phyloP scores from a whole-genome alignment of 1,140 invertebrate genomes.

The Brachionus plicatilis region DNA sequence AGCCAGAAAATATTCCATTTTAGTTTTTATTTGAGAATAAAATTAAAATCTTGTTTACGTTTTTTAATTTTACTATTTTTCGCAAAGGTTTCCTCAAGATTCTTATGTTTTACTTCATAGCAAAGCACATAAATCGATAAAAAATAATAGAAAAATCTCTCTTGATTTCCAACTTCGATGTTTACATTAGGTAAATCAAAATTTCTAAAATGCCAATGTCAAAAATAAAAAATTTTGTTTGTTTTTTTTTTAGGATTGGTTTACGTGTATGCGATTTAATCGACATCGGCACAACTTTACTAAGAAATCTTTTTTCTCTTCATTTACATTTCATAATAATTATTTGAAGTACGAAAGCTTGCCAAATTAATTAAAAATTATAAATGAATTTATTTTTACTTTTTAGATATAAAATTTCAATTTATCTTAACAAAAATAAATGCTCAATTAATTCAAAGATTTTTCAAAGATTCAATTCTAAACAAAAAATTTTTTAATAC shows the following conservation, averaged over 20 bases:
- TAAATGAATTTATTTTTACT: neutral
- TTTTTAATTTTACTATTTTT: neutral
- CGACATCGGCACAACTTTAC: neutral
- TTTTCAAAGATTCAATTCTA: too few species aligned
- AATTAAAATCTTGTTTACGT: neutral
- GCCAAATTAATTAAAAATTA: neutral
- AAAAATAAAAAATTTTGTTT: neutral
- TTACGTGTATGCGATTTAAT: neutral
- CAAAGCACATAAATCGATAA: neutral
- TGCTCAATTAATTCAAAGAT: too few species aligned
- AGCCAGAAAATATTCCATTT: neutral
- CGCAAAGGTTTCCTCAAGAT: neutral
- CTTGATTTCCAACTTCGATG: neutral
- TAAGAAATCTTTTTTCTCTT: neutral
- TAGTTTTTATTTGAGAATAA: neutral
- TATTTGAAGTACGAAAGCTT: neutral
- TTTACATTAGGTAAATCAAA: neutral
- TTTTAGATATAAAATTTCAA: too few species aligned
- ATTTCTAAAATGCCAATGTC: neutral
- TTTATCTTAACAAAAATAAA: too few species aligned
- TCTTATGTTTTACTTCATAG: neutral
- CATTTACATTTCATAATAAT: neutral
- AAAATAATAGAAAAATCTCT: neutral
- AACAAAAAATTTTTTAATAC: too few species aligned
- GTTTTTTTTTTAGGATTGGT: neutral